A percentile compares a stretch with the other conserved stretches of the same genome.
Conservation (phyloP, 2,888 invertebrate genomes). For the Tetragonula carbonaria region DNA sequence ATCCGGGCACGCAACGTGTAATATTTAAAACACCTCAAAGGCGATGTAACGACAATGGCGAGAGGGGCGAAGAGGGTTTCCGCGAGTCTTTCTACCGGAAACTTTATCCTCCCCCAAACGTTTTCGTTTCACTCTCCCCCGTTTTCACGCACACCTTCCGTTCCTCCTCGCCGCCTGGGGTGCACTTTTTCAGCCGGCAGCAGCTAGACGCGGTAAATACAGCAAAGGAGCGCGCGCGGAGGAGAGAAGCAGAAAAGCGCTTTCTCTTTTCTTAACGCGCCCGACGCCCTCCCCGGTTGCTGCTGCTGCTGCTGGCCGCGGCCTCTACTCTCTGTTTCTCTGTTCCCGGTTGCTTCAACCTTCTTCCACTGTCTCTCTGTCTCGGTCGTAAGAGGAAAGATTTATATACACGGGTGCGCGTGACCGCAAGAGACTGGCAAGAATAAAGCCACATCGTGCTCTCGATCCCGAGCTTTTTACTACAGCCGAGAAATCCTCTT, state of each 20-base stretch:
- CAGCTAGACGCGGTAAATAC: constrained; percentile 41
- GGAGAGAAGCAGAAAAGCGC: constrained; percentile 3
- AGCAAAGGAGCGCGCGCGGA: constrained; percentile 21
- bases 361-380: background rate
- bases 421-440: constrained; percentile 60
- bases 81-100: constrained; percentile 42
- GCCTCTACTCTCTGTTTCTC: background rate
- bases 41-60: constrained; percentile 53
- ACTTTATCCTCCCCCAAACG: constrained; percentile 43
- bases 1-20: constrained; percentile 35
- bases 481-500: constrained; percentile 67
- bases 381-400: constrained; percentile 50
- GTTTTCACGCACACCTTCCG: constrained; percentile 23
- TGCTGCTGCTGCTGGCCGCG: background rate
- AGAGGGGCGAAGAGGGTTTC: constrained; percentile 9
- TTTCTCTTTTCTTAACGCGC: constrained; percentile 56
- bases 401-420: constrained; percentile 46
- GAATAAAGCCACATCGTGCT: constrained; percentile 64
- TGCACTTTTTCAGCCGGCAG: constrained; percentile 48
- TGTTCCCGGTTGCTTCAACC: constrained; percentile 11
- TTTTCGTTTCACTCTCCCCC: constrained; percentile 37
- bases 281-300: background rate
- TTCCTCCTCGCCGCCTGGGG: constrained; percentile 14
- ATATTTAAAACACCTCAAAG: constrained; percentile 59
- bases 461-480: constrained; percentile 63